Conservation (phyloP, 2,888 invertebrate species). For the Agonum fuliginosum region DNA sequence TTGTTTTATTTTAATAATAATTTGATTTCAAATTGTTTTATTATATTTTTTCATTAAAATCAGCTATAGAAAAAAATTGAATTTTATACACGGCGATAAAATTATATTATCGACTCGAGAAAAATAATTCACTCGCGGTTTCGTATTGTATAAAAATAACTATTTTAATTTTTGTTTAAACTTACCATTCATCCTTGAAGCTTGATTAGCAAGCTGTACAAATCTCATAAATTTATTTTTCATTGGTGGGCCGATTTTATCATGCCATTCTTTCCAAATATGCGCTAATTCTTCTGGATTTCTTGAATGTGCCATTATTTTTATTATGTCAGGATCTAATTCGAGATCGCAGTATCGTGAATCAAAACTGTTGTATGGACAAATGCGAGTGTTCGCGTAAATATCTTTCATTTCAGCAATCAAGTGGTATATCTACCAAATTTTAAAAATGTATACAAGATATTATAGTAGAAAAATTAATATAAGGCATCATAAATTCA, state of each 20-base stretch:
- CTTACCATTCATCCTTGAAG: conserved; percentile 84
- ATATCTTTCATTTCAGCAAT: conserved; percentile 87
- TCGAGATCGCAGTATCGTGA: conserved; percentile 77
- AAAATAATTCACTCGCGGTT: too few species aligned
- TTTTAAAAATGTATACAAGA: conserved; percentile 1
- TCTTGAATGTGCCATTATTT: conserved; percentile 81
- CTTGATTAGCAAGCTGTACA: conserved; percentile 86
- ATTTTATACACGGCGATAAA: too few species aligned
- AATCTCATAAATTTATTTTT: conserved; percentile 86
- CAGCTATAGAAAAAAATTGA: too few species aligned
- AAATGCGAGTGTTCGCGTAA: conserved; percentile 83
- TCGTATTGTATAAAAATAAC: too few species aligned
- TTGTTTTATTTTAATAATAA: too few species aligned
- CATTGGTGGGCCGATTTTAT: conserved; percentile 85
- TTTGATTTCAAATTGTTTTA: too few species aligned
- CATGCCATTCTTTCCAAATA: conserved; percentile 88
- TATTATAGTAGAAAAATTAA: too few species aligned
- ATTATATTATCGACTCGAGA: too few species aligned
- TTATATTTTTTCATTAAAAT: too few species aligned
- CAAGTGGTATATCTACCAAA: conserved; percentile 79
- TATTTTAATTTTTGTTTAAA: conserved; percentile 18
- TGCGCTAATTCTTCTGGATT: conserved; percentile 85
- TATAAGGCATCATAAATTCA: background rate
- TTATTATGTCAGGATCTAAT: conserved; percentile 78
- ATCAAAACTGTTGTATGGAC: conserved; percentile 78